Conservation (phyloP, 2,113 vertebrate species). For the Hemiscyllium ocellatum region DNA sequence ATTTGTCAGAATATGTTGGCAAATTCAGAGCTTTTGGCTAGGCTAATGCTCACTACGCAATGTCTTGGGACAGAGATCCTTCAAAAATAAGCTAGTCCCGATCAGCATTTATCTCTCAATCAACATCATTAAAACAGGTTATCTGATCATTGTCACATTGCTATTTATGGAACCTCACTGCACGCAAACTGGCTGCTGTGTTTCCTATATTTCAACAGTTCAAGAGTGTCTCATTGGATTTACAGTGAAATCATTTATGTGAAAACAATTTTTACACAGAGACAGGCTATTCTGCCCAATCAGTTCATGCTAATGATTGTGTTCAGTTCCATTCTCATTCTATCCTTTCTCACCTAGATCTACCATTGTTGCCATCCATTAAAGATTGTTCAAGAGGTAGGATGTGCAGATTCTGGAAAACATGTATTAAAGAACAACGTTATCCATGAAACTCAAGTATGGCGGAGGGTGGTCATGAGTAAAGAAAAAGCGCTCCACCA, state of each 20-base stretch:
- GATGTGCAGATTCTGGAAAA: neutral
- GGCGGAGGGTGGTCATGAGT: no score
- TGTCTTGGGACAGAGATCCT: neutral
- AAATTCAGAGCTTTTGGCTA: neutral
- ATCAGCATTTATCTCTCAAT: no score
- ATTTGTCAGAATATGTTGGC: neutral
- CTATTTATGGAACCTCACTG: neutral
- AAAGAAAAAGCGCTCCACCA: neutral
- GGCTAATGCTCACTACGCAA: neutral
- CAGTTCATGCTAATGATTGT: no score
- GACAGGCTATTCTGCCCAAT: no score
- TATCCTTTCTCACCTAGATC: no score
- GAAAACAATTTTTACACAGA: no score
- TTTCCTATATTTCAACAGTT: neutral
- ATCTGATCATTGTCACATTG: neutral
- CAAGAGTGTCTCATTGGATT: neutral
- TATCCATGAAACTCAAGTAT: neutral
- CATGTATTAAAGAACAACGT: neutral
- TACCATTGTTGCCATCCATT: neutral
- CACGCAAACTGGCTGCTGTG: neutral
- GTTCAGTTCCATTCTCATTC: no score
- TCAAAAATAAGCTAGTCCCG: neutral
- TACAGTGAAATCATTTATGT: no score
- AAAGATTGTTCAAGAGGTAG: neutral
- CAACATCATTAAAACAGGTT: neutral